Conservation (phyloP, 2,797 vertebrate genomes). For the Oreochromis mossambicus region DNA sequence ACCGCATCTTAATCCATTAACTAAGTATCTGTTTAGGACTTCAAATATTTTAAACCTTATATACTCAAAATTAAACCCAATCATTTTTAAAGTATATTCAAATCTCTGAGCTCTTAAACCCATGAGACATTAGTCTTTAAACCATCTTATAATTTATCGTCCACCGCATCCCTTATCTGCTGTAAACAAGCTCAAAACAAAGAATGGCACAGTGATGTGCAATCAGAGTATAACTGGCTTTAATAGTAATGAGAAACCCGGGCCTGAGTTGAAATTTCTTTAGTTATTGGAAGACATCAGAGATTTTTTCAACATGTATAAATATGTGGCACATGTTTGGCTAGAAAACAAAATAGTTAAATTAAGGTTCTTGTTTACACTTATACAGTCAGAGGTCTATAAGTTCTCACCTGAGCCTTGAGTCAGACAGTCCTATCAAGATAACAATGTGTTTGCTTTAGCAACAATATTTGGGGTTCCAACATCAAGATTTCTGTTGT, state of each 20-base stretch:
- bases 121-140: not conserved
- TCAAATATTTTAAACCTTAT: not conserved
- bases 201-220: not conserved
- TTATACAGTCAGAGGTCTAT: not conserved
- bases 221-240: not conserved
- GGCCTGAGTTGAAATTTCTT: not conserved
- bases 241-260: not conserved
- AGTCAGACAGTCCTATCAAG: not conserved
- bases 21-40: not conserved
- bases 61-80: not conserved
- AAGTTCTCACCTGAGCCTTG: not conserved
- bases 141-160: not conserved
- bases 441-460: not conserved
- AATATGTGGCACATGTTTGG: not conserved
- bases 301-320: not conserved
- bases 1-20: rapidly evolving
- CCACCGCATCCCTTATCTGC: rapidly evolving
- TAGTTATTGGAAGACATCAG: not conserved
- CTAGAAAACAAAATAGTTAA: not conserved
- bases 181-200: not conserved
- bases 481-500: not conserved
- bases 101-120: not conserved
- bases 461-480: not conserved
- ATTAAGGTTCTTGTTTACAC: not conserved
- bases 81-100: not conserved